A percentile compares a stretch with the other conserved stretches of the same genome.
Evolutionary conservation across 2,113 vertebrate genomes (phyloP).

Genomic region (Vidua chalybeata): DNA sequence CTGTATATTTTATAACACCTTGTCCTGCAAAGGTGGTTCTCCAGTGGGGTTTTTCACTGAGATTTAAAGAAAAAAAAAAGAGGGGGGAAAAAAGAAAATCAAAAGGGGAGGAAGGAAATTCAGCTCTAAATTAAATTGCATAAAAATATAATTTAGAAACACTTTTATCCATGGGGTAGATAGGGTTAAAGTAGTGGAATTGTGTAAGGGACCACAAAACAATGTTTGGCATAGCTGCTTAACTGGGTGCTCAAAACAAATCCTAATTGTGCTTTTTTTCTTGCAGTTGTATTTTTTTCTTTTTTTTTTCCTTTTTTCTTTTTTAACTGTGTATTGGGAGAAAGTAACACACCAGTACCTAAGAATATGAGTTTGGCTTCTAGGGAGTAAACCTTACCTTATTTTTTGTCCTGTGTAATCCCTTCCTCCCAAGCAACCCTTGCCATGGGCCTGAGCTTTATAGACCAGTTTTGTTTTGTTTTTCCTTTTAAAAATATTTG

Average conservation of each 20-base stretch:
- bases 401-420: neutral
- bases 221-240: neutral
- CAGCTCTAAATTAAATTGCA: neutral
- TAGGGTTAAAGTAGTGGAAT: neutral
- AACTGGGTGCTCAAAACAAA: neutral
- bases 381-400: neutral
- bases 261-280: neutral
- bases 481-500: conserved; percentile 49
- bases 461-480: neutral
- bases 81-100: fast-evolving
- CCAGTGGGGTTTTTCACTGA: neutral
- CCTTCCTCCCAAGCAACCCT: neutral
- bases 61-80: neutral
- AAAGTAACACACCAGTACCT: neutral
- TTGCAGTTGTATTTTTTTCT: neutral
- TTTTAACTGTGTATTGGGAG: neutral
- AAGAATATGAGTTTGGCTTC: neutral
- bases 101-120: neutral
- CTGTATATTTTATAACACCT: neutral
- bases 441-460: neutral
- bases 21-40: neutral
- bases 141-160: neutral
- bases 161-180: neutral
- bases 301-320: neutral
- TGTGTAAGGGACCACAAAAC: neutral